These are phyloP conservation scores for Sebastes taczanowskii DNA, from an alignment of 2,797 vertebrate genomes.

Conservation along the genomic window DNA sequence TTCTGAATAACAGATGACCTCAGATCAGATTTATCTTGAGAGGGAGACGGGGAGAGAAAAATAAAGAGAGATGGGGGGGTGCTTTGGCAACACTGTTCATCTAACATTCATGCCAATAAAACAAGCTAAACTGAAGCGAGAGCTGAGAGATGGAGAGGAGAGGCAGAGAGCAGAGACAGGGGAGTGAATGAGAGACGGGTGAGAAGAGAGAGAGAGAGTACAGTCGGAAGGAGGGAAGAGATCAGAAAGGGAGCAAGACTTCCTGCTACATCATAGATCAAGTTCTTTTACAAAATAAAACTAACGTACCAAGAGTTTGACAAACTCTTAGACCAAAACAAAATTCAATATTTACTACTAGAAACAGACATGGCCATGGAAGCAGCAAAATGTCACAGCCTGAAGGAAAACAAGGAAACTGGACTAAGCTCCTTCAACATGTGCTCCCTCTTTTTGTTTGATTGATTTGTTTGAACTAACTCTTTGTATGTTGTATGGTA, in stretches of 20 bases:
- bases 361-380: neutral
- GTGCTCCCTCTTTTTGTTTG: neutral
- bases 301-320: slow-evolving; percentile 1
- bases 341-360: slow-evolving; percentile 11
- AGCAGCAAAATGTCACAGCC: slow-evolving; percentile 7
- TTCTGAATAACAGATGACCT: slow-evolving; percentile 79
- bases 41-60: slow-evolving; percentile 45
- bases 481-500: neutral
- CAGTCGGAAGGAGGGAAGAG: neutral
- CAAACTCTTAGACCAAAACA: neutral
- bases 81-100: slow-evolving; percentile 67
- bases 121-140: slow-evolving; percentile 43
- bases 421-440: neutral
- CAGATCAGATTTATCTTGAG: slow-evolving; percentile 76
- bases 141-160: neutral
- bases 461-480: neutral
- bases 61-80: slow-evolving; percentile 44
- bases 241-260: neutral
- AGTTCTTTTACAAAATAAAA: slow-evolving; percentile 23
- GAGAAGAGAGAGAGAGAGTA: neutral
- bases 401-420: neutral
- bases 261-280: neutral
- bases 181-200: slow-evolving; percentile 3
- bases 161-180: slow-evolving; percentile 4
- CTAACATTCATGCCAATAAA: slow-evolving; percentile 70